Conservation (phyloP, 1,140 invertebrate species). For the Bemisia tabaci region DNA sequence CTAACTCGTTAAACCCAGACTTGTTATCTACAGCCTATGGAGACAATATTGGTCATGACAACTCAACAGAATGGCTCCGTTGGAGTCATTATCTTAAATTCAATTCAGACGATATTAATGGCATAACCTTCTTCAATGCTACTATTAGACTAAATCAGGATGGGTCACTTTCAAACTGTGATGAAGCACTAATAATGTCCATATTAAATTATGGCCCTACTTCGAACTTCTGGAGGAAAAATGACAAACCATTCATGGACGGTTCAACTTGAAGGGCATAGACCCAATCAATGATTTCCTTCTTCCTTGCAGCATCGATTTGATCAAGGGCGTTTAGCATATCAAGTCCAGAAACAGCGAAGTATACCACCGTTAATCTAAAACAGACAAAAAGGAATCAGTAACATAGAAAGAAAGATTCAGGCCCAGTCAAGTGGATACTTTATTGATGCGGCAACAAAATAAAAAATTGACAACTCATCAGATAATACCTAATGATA, state of each 20-base stretch:
- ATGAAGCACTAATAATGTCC: no score
- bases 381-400: constrained; percentile 28
- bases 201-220: constrained; percentile 5
- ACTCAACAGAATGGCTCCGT: neutral
- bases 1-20: no score
- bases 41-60: neutral
- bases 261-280: constrained; percentile 67
- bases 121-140: neutral
- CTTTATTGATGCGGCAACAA: no score
- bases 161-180: no score
- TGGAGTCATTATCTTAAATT: neutral
- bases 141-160: neutral
- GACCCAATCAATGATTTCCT: constrained; percentile 76
- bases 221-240: constrained; percentile 12
- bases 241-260: constrained; percentile 36
- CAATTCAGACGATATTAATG: neutral
- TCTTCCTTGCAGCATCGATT: constrained; percentile 43
- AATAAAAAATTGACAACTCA: no score
- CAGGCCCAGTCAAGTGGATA: no score
- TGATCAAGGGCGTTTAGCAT: constrained; percentile 57
- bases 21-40: no score
- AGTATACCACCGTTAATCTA: constrained; percentile 76
- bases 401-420: neutral
- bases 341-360: constrained; percentile 79
- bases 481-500: no score